Percentiles rank a stretch among this genome's conserved stretches.
These are phyloP conservation scores for Haplochromis burtoni DNA, from an alignment of 2,113 vertebrate genomes.

Conservation along the genomic window DNA sequence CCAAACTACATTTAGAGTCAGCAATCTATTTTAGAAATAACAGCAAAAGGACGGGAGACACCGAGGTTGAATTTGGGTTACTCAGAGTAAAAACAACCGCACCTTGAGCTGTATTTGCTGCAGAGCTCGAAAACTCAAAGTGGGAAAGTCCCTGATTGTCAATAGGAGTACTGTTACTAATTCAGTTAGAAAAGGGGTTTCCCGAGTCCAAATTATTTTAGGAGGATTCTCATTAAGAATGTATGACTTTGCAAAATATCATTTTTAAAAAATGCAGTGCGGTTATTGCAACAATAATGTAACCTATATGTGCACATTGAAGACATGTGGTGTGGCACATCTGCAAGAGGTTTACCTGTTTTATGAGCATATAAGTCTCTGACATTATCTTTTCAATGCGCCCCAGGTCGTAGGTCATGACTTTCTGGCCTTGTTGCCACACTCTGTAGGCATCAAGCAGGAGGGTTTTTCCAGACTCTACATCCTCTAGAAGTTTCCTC, in stretches of 20 bases:
- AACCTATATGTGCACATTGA: neutral
- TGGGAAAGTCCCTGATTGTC: conserved; percentile 38
- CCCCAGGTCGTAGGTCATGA: conserved; percentile 87
- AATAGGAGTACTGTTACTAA: neutral
- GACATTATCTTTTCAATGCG: conserved; percentile 98
- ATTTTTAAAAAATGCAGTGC: neutral
- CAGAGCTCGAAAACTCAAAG: neutral
- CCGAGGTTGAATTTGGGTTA: neutral
- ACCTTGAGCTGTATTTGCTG: neutral
- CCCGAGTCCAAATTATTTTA: neutral
- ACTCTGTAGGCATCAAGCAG: conserved; percentile 92
- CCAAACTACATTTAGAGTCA: neutral
- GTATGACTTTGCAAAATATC: conserved; percentile 23
- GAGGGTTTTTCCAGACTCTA: conserved; percentile 85
- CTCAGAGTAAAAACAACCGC: neutral
- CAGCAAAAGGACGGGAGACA: neutral
- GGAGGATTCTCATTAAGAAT: neutral
- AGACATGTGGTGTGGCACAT: neutral
- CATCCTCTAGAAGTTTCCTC: conserved; percentile 81
- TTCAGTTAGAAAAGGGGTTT: conserved; percentile 25
- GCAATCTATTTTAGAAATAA: neutral
- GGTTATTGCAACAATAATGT: neutral
- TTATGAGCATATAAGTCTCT: conserved; percentile 97
- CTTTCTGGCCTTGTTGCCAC: conserved; percentile 98
- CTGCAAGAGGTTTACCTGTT: conserved; percentile 76